Conservation (phyloP, 2,888 invertebrate species). For the Pterobdella sp. region DNA sequence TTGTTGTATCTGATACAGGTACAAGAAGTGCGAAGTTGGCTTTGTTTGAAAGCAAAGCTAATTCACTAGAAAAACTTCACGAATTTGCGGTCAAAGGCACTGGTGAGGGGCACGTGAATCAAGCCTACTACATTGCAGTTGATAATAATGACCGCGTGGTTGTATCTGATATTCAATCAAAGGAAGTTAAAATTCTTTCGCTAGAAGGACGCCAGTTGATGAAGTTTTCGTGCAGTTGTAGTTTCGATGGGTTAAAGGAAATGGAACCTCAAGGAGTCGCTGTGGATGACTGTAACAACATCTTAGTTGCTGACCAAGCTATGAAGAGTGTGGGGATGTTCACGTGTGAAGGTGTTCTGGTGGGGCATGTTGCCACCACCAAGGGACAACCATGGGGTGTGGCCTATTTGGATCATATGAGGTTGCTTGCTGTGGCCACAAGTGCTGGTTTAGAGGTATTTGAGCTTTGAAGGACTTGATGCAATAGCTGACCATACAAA, state of each 20-base stretch:
- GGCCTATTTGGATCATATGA: slow-evolving; percentile 13
- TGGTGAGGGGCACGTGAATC: slow-evolving; percentile 28
- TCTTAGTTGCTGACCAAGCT: slow-evolving; percentile 34
- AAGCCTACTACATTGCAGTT: slow-evolving; percentile 32
- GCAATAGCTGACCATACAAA: neutral
- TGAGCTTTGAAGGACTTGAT: slow-evolving; percentile 19
- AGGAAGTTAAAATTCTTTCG: slow-evolving; percentile 32
- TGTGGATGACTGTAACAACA: slow-evolving; percentile 30
- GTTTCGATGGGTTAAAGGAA: slow-evolving; percentile 25
- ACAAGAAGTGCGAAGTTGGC: slow-evolving; percentile 21
- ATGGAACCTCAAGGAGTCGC: slow-evolving; percentile 33
- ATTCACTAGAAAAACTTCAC: slow-evolving; percentile 13
- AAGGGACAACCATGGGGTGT: slow-evolving; percentile 30
- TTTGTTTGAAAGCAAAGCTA: slow-evolving; percentile 17
- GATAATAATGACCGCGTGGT: slow-evolving; percentile 33
- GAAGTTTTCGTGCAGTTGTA: slow-evolving; percentile 28
- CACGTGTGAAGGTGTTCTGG: slow-evolving; percentile 30
- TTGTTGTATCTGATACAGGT: slow-evolving; percentile 34
- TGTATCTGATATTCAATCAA: slow-evolving; percentile 31
- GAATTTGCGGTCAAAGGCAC: slow-evolving; percentile 31
- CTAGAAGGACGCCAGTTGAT: slow-evolving; percentile 29
- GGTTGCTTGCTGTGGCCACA: slow-evolving; percentile 28
- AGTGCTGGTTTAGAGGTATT: slow-evolving; percentile 30
- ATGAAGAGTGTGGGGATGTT: slow-evolving; percentile 25
- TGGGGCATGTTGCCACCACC: slow-evolving; percentile 25